Percentiles rank a stretch among this genome's conserved stretches.
phyloP scores from a whole-genome alignment of 2,113 vertebrate species.

The Clarias macrocephalus region DNA sequence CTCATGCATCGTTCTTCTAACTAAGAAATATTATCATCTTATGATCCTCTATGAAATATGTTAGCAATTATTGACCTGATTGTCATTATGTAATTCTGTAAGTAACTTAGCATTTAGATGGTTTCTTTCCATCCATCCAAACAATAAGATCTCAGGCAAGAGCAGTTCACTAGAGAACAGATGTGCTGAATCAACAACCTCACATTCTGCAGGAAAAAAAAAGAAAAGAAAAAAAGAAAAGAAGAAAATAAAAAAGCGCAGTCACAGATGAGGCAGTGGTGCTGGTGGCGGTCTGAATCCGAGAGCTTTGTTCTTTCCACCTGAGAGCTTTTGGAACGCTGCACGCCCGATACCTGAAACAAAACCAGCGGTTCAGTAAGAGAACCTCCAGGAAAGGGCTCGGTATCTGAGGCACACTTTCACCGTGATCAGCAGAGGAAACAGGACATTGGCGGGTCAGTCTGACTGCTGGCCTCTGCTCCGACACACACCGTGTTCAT shows the following conservation, averaged over 20 bases:
- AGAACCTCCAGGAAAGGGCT: slow-evolving; percentile 1
- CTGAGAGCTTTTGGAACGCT: slow-evolving; percentile 1
- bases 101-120: not conserved
- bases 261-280: not conserved
- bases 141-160: not conserved
- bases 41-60: not conserved
- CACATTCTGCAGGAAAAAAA: no score
- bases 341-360: not conserved
- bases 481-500: slow-evolving; percentile 22
- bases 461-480: slow-evolving; percentile 39
- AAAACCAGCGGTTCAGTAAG: not conserved
- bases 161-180: not conserved
- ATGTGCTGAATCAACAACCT: not conserved
- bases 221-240: no score
- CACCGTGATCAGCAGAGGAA: slow-evolving; percentile 44
- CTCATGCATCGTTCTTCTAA: not conserved
- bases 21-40: slow-evolving; percentile 8
- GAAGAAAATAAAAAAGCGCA: not conserved
- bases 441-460: slow-evolving; percentile 26
- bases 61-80: not conserved
- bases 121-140: not conserved
- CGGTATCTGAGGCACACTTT: slow-evolving; percentile 25
- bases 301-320: slow-evolving; percentile 10
- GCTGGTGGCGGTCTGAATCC: not conserved
- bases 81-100: not conserved